Evolutionary conservation across 1,140 invertebrate genomes (phyloP), one percentile per base, ranked within the genome.

Genomic region (Philotrypesis tridentata): DNA sequence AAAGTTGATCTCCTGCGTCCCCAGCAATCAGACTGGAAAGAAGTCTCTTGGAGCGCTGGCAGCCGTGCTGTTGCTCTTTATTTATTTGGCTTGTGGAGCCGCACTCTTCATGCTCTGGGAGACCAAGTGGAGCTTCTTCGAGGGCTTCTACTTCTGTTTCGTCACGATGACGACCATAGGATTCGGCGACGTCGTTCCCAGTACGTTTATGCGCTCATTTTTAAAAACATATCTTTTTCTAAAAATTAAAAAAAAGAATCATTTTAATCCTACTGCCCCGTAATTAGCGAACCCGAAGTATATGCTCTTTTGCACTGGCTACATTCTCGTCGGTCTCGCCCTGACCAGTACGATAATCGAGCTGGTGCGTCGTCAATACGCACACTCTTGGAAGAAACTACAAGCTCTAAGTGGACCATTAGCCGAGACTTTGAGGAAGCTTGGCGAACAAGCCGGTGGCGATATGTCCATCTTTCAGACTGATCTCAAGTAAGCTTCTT

Each of bases 151-250:
- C 90, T 98, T 98, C 87, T 97, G 97, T 87, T 98, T 98, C 87
- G 96, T 98, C 70, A 98, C 97, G 0, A 97, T 98, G 96, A 97
- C 97, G 0, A 98, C 97, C 0, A 98, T 98, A 84, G 97, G 97
- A 23, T 97, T 98, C 86, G 97, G 97, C 40, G 97, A 98, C 92
- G 93, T 97, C 27, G 97, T 98, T 61, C 97, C 97, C 86, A 96
- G 97, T 96, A 93, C 94, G 93, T 93, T 80, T 17, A 21, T 25
- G n/a, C n/a, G n/a, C n/a, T n/a, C n/a, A n/a, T n/a, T 25, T 7
- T 63, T 48, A 12, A 37, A 78, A 37, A 23, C 23, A 78, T 29
- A 37, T 23, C 37, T 78, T n/a, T n/a, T n/a, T n/a, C n/a, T n/a
- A n/a, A n/a, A 33, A 78, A 37, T 71, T 33, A 71, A 71, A 71